Percentiles rank a stretch among this genome's conserved stretches.
Evolutionary conservation across 2,888 invertebrate species (phyloP).

Genomic region (Epirrhoe alternata): DNA sequence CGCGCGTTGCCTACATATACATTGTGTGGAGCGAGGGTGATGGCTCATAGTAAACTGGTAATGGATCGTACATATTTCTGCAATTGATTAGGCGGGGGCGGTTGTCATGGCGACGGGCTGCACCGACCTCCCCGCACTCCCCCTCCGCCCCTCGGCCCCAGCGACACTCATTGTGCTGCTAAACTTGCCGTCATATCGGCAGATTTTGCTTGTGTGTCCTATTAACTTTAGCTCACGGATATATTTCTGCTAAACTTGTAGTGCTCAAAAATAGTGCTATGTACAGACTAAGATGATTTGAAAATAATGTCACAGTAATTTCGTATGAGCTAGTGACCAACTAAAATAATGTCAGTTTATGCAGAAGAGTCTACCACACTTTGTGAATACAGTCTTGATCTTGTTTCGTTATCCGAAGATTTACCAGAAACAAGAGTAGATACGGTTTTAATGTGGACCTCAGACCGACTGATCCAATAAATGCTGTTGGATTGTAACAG

Average conservation of each 20-base stretch:
- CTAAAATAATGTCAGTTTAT: no score
- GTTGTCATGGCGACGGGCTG: slow-evolving; percentile 76
- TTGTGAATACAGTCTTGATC: no score
- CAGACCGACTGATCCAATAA: background rate
- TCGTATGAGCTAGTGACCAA: no score
- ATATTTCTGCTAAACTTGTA: background rate
- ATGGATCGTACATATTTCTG: slow-evolving; percentile 84
- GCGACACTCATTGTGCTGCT: slow-evolving; percentile 58
- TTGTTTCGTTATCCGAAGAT: no score
- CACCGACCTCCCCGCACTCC: slow-evolving; percentile 48
- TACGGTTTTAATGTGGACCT: no score
- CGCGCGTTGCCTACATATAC: slow-evolving; percentile 38
- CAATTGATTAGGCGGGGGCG: slow-evolving; percentile 85
- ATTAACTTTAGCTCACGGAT: slow-evolving; percentile 13
- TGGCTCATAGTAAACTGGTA: slow-evolving; percentile 57
- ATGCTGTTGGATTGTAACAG: no score
- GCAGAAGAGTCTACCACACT: no score
- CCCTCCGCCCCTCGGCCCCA: slow-evolving; percentile 36
- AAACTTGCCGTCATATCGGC: slow-evolving; percentile 51
- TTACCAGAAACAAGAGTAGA: no score
- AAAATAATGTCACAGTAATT: no score
- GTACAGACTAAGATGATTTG: no score
- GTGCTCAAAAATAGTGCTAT: no score
- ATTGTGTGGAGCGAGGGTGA: slow-evolving; percentile 46
- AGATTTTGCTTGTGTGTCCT: slow-evolving; percentile 28